Evolutionary conservation across 2,888 invertebrate species (phyloP), one percentile per base, ranked within the genome.

Genomic region (Byasa hedistus): DNA sequence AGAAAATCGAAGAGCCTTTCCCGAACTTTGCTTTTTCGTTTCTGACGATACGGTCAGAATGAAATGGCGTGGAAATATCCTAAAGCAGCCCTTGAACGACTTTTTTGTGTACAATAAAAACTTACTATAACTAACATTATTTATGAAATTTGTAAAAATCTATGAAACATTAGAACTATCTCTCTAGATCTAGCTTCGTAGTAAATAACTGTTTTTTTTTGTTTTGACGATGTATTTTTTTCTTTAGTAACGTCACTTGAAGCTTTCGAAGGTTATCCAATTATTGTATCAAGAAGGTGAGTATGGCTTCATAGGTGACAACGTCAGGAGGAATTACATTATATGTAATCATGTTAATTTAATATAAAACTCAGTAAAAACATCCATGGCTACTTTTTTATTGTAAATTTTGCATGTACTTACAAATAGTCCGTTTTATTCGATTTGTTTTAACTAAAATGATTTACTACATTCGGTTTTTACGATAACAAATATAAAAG

Each of bases 261-360:
- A 61, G 27, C 57, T 61, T 39, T 39, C 12, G 39, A 39, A 15
- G 39, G 21, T 61, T 39, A 66, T 61, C 61, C 57, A 66, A 61
- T 66, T 57, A 54, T 19, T 57, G 48, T 60, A 57, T 39, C 22
- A 51, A 57, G 52, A 27, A 57, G 23, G 17, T 21, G 10, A 5
- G 52, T 66, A 66, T 24, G 61, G 57, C 61, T 66, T 66, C 61
- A 7, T 7, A 36, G n/a, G 39, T 44, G 19, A 32, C 52, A 15
- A 27, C 15, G 24, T 54, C 21, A 54, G 22, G n/a, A 48, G n/a
- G 48, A 48, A n/a, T 48, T n/a, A 48, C 48, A 24, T 8, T 15
- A n/a, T 48, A 51, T 57, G 12, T 44, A 64, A 58, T 58, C 39
- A 39, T 39, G 36, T 54, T 58, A 64, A 59, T 48, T 58, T 22